phyloP scores from a whole-genome alignment of 2,113 vertebrate genomes.

The Aldabrachelys gigantea region DNA sequence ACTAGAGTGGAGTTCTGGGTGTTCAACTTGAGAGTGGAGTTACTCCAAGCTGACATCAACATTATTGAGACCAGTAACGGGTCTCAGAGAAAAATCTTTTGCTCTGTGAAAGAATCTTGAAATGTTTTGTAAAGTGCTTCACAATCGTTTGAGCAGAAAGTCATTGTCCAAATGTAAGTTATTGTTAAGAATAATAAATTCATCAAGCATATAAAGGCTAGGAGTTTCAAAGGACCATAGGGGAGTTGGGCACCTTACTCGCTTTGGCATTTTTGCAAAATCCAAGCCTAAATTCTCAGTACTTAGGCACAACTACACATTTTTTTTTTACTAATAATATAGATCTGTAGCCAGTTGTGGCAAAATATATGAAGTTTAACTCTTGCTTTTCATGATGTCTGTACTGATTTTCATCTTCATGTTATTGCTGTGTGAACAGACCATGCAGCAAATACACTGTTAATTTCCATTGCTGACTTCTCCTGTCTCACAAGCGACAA shows the following conservation, averaged over 20 bases:
- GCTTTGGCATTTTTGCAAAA: not conserved
- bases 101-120: not conserved
- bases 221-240: not conserved
- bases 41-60: not conserved
- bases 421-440: not conserved
- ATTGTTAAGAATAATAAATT: not conserved
- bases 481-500: not conserved
- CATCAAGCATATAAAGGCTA: not conserved
- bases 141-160: not conserved
- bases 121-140: not conserved
- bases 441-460: not conserved
- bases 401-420: not conserved
- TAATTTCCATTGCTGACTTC: slow-evolving; percentile 33
- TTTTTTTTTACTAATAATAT: not conserved
- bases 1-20: not conserved
- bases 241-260: not conserved
- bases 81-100: not conserved
- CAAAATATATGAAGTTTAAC: not conserved
- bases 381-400: not conserved
- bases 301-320: not conserved
- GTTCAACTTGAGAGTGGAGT: not conserved
- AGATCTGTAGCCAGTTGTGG: not conserved
- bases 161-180: not conserved
- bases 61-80: not conserved
- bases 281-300: not conserved